A percentile compares a stretch with the other conserved stretches of the same genome.
Conservation (phyloP, 2,888 invertebrate species). For the Pammene aurita region DNA sequence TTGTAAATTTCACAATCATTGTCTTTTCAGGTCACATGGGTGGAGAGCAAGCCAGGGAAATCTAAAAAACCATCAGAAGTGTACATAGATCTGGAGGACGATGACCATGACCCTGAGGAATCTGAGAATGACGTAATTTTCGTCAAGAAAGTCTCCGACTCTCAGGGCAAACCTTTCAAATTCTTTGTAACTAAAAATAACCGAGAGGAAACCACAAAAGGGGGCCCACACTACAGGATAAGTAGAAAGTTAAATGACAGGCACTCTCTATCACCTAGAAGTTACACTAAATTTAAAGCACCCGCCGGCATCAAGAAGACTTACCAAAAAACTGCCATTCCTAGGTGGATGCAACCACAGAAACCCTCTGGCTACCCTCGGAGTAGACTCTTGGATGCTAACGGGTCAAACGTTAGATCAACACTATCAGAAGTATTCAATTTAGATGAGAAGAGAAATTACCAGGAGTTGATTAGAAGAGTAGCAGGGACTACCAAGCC, state of each 20-base stretch:
- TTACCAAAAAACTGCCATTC: slow-evolving; percentile 66
- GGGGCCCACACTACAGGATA: slow-evolving; percentile 63
- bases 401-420: slow-evolving; percentile 63
- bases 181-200: slow-evolving; percentile 57
- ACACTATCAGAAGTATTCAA: slow-evolving; percentile 80
- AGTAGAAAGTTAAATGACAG: slow-evolving; percentile 60
- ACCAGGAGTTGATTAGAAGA: slow-evolving; percentile 79
- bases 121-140: slow-evolving; percentile 71
- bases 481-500: slow-evolving; percentile 63
- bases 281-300: slow-evolving; percentile 65
- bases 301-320: slow-evolving; percentile 69
- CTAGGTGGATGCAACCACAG: slow-evolving; percentile 66
- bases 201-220: slow-evolving; percentile 50
- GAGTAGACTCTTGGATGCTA: slow-evolving; percentile 61
- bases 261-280: slow-evolving; percentile 60
- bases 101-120: slow-evolving; percentile 55
- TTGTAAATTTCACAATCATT: background rate
- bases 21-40: slow-evolving; percentile 64
- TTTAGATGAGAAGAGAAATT: slow-evolving; percentile 82
- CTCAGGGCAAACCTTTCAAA: slow-evolving; percentile 63
- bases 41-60: slow-evolving; percentile 60
- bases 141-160: slow-evolving; percentile 65
- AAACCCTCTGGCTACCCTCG: slow-evolving; percentile 55
- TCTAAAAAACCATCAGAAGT: slow-evolving; percentile 61
- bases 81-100: slow-evolving; percentile 68